Base-by-base conservation (phyloP, 2,888 invertebrate species). In the Tetragonula carbonaria region DNA sequence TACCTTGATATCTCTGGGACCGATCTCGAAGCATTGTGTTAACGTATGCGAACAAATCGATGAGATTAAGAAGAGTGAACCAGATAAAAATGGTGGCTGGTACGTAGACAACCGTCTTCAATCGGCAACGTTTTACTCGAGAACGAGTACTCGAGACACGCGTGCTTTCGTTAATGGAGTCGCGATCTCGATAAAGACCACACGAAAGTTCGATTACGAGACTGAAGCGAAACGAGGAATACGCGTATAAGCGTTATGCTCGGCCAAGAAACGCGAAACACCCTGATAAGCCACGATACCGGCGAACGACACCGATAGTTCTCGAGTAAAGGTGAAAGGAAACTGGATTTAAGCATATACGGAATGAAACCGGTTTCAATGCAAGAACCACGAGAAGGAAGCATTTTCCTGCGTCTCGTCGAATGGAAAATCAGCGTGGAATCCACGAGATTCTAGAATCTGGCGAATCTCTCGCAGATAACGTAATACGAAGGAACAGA, bases 241-340 rank as follows among this genome's bases (percentile, higher is more conserved):
- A 33, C 74, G 50, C 65, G 57, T 63, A 16, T 45, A 33, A 45
- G 18, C 79, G 23, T 70, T 80, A 66, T 74, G 53, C 80, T n/a
- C 18, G 65, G 66, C n/a, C 57, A 28, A 23, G 57, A 53, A 77
- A 77, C 50, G 82, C 57, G 78, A 79, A 78, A 82, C 67, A 70
- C 53, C 33, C 78, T 75, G 84, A 85, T 85, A 85, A 85, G 73
- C 67, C 62, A n/a, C 68, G 66, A 71, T 33, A 74, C 65, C 62
- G 38, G 68, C 51, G 57, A 84, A 72, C 72, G 84, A 85, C 77
- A 73, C 63, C 80, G 78, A 78, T 70, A 76, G 81, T 80, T 84
- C 83, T 79, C 75, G 71, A 63, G 76, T 79, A 76, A 89, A 87
- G 89, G 88, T 89, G 88, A 89, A 89, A 89, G 88, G 88, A 82